Base-by-base conservation (phyloP, 2,113 vertebrate species). In the Eidolon helvum region DNA sequence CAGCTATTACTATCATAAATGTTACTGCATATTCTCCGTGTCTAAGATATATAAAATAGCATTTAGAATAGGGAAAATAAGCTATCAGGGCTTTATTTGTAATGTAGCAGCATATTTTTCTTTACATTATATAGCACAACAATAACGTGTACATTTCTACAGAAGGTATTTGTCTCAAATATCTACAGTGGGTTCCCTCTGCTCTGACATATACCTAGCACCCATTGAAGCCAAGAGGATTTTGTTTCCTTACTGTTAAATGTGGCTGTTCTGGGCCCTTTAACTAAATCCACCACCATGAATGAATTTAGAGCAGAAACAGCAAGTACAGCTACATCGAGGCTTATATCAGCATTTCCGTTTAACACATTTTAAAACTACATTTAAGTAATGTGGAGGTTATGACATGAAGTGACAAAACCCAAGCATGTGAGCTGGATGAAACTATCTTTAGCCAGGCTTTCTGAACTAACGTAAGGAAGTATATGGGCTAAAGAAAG, bases 371-470 rank as follows among this genome's bases (percentile, higher is more conserved):
- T 97, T 97, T 74, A 87, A 93, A 97, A 90, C 89, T 87, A 86
- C 69, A 93, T 84, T 96, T 93, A 95, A 96, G 94, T 93, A 91
- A 97, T 71, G 86, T 94, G 69, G 97, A 95, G 86, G 89, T 95
- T 96, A 94, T 91, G 93, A 94, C 96, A 96, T 33, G 55, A 96
- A 92, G 48, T 95, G 86, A 97, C 93, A 97, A 97, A 97, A 94
- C 84, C 57, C 48, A 91, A 61, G 74, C n/a, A 1, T 69, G 63
- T 40, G 93, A 96, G 85, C 90, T 92, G 93, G 72, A 77, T 71
- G 89, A 84, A 82, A 86, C 92, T 72, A 66, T 95, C 92, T 95
- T 89, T 90, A 95, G 68, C 66, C 82, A 87, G 68, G 33, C 35
- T 94, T 86, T 72, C 78, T 89, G 77, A 74, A 53, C 86, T 63